Percentiles rank a stretch among this genome's conserved stretches.
These are phyloP conservation scores for Nemapogon koenigi DNA, from an alignment of 2,888 invertebrate species.

Conservation along the genomic window DNA sequence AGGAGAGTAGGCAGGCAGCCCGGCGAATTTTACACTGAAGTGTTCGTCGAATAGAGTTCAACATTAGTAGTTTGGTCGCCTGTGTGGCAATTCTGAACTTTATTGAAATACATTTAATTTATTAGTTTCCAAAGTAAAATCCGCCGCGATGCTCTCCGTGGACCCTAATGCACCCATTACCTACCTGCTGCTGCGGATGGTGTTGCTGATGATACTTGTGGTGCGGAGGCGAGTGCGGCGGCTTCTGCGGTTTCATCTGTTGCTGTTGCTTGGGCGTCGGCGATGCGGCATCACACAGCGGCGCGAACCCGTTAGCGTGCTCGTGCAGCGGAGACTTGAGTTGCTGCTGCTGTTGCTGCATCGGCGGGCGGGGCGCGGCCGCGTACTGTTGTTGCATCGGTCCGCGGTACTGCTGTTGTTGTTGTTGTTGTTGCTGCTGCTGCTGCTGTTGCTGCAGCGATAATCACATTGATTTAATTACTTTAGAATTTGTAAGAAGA, in stretches of 20 bases:
- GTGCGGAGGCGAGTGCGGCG: conserved; percentile 54
- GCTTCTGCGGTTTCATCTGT: conserved; percentile 26
- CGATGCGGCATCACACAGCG: conserved; percentile 67
- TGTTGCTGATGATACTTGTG: conserved; percentile 57
- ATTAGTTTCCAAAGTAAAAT: too few species aligned
- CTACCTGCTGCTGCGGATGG: conserved; percentile 31
- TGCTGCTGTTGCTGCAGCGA: too few species aligned
- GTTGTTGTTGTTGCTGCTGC: neutral
- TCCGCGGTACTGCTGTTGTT: conserved; percentile 51
- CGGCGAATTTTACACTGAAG: too few species aligned
- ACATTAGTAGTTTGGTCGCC: too few species aligned
- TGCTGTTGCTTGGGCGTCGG: conserved; percentile 49
- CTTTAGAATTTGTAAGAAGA: too few species aligned
- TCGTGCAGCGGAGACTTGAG: conserved; percentile 66
- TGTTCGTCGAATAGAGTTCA: too few species aligned
- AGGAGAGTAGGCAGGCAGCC: too few species aligned
- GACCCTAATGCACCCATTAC: too few species aligned
- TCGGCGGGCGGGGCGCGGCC: conserved; percentile 37
- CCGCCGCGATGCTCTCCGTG: too few species aligned
- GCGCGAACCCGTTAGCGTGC: conserved; percentile 58
- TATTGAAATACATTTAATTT: too few species aligned
- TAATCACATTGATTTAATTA: too few species aligned
- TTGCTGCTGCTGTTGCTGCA: conserved; percentile 61
- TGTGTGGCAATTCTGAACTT: too few species aligned
- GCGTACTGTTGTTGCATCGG: conserved; percentile 55